Conservation (phyloP, 2,888 invertebrate genomes). For the Panorpa germanica region DNA sequence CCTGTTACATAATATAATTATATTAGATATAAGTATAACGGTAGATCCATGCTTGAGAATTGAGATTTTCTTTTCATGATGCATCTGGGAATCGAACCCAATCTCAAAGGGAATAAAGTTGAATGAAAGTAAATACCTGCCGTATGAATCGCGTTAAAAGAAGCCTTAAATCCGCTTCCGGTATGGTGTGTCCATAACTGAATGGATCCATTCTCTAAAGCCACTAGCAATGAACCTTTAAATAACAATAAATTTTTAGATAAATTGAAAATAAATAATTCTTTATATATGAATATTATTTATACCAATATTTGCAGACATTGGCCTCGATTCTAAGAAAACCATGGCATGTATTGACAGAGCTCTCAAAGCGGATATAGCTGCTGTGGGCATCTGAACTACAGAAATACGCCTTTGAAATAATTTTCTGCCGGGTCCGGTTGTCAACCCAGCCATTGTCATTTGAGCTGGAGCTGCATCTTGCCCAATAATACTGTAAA, state of each 20-base stretch:
- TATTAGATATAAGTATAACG: too few relatives aligned
- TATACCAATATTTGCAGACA: conserved; percentile 25
- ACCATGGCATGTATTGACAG: conserved; percentile 44
- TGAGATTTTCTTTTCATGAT: conserved; percentile 1
- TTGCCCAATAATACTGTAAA: too few relatives aligned
- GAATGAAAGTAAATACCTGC: conserved; percentile 26
- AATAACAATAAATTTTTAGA: conserved; percentile 7
- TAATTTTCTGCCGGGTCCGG: too few relatives aligned
- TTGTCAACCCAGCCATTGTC: too few relatives aligned
- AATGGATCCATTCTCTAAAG: conserved; percentile 54
- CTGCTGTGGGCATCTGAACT: conserved; percentile 26
- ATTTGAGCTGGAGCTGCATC: too few relatives aligned
- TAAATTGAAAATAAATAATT: too few relatives aligned
- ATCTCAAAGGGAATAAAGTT: background rate
- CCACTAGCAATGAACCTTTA: conserved; percentile 45
- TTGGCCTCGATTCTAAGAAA: conserved; percentile 41
- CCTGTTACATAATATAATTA: too few relatives aligned
- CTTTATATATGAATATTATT: conserved; percentile 18
- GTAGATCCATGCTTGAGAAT: too few relatives aligned
- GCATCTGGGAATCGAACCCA: background rate
- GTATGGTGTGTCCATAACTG: conserved; percentile 71
- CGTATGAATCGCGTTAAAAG: conserved; percentile 50
- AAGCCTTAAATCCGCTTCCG: conserved; percentile 46
- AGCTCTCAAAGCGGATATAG: conserved; percentile 22
- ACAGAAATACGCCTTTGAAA: conserved; percentile 23